phyloP scores from a whole-genome alignment of 2,113 vertebrate species.

The Sceloporus tristichus region DNA sequence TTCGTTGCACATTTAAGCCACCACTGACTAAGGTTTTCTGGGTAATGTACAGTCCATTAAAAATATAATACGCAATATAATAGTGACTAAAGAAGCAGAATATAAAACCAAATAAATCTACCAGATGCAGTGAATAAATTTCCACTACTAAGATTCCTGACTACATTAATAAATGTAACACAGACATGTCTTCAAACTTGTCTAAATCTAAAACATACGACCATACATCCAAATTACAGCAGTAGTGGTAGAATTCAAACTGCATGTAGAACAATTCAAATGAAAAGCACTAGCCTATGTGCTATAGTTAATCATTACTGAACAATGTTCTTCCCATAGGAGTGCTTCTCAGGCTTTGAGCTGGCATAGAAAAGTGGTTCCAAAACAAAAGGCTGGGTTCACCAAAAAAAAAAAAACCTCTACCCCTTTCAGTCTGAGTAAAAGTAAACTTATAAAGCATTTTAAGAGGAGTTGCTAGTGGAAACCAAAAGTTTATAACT shows the following conservation, averaged over 20 bases:
- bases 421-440: neutral
- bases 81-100: no score
- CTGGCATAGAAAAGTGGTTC: neutral
- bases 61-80: no score
- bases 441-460: neutral
- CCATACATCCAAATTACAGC: neutral
- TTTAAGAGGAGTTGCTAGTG: neutral
- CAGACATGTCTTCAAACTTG: neutral
- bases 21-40: no score
- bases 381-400: neutral
- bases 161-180: constrained; percentile 7
- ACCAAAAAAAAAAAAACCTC: neutral
- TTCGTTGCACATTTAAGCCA: no score
- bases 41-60: no score
- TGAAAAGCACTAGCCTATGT: neutral
- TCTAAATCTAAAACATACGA: neutral
- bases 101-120: no score
- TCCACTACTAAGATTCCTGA: neutral
- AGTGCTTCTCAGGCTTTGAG: neutral
- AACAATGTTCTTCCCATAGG: neutral
- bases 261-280: neutral
- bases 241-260: neutral
- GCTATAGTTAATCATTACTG: neutral
- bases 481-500: constrained; percentile 2
- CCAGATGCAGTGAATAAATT: no score